Evolutionary conservation across 2,113 vertebrate species (phyloP).

Genomic region (Odontophorus gujanensis): DNA sequence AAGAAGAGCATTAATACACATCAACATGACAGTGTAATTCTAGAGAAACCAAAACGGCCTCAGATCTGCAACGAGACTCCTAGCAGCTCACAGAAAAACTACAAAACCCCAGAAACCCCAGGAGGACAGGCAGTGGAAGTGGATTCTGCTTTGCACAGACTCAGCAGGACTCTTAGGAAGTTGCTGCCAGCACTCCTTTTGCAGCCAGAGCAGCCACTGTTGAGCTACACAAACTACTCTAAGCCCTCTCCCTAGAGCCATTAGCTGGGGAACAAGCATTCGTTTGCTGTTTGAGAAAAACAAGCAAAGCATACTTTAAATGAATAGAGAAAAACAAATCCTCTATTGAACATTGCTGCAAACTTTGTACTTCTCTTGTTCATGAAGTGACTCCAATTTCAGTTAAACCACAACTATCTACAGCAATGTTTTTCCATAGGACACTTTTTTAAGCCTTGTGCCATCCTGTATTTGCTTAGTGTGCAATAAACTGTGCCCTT

Average conservation of each 20-base stretch:
- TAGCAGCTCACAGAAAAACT: background rate
- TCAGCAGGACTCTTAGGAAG: conserved; percentile 67
- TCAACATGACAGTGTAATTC: background rate
- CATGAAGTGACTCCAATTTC: background rate
- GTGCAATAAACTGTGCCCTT: background rate
- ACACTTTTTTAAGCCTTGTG: background rate
- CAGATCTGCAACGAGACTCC: conserved; percentile 24
- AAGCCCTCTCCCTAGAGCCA: conserved; percentile 37
- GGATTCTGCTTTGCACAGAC: conserved; percentile 39
- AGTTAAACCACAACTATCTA: conserved; percentile 38
- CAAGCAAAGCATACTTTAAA: conserved; percentile 45
- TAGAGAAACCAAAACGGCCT: conserved; percentile 4
- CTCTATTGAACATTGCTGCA: background rate
- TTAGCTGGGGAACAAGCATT: background rate
- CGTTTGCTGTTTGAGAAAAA: conserved; percentile 22
- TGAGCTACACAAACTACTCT: conserved; percentile 39
- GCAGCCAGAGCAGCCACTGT: conserved; percentile 61
- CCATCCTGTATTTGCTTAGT: background rate
- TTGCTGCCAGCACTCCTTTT: conserved; percentile 60
- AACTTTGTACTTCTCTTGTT: conserved; percentile 27
- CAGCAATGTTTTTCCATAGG: background rate
- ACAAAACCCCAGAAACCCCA: background rate
- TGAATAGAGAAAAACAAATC: conserved; percentile 3
- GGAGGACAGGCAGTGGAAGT: conserved; percentile 23
- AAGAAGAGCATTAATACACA: background rate